phyloP scores from a whole-genome alignment of 2,797 vertebrate species.

The Tadarida brasiliensis region DNA sequence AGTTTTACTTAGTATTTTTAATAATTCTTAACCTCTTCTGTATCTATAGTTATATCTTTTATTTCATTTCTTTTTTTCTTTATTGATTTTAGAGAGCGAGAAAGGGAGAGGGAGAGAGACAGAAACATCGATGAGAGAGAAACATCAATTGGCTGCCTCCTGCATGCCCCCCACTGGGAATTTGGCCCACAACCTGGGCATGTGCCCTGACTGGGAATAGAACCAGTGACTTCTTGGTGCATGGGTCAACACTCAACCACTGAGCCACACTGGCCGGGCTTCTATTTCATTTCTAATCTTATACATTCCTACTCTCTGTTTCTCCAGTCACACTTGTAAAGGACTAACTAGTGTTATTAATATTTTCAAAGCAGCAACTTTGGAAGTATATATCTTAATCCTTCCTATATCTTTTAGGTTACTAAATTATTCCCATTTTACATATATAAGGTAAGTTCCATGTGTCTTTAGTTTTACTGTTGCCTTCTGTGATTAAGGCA shows the following conservation, averaged over 20 bases:
- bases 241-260: too few species aligned
- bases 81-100: too few species aligned
- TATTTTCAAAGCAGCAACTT: background rate
- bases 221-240: too few species aligned
- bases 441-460: background rate
- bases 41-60: background rate
- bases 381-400: background rate
- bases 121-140: too few species aligned
- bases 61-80: background rate
- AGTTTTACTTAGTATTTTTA: background rate
- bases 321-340: background rate
- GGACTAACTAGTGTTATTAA: background rate
- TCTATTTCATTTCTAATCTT: background rate
- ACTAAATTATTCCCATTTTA: background rate
- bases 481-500: background rate
- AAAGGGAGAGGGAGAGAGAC: too few species aligned
- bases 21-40: background rate
- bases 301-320: background rate
- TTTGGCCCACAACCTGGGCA: too few species aligned
- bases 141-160: too few species aligned
- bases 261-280: background rate
- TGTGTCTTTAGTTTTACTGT: background rate
- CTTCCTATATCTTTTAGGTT: background rate
- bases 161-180: too few species aligned
- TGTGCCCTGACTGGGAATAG: too few species aligned